These are phyloP conservation scores for Machimus rusticus DNA, from an alignment of 2,888 invertebrate species.

Conservation along the genomic window DNA sequence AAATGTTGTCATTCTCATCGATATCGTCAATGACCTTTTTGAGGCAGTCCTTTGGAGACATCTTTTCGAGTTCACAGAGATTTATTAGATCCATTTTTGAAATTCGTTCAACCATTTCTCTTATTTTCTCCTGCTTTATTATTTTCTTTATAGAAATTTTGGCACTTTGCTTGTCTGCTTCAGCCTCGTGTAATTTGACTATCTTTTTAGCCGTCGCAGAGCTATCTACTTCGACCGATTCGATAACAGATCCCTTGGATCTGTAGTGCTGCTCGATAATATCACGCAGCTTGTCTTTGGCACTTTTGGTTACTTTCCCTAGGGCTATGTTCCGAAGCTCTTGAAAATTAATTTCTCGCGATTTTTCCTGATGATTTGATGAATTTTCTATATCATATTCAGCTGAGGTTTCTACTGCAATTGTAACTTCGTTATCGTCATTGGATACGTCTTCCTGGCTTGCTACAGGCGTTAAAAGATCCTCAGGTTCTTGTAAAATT, in stretches of 20 bases:
- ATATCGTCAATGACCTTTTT: constrained; percentile 64
- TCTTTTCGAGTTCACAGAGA: constrained; percentile 64
- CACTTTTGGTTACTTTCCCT: constrained; percentile 56
- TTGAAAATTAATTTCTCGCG: constrained; percentile 58
- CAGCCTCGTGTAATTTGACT: not conserved
- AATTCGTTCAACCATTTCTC: constrained; percentile 64
- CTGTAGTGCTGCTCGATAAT: constrained; percentile 59
- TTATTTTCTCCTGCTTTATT: constrained; percentile 61
- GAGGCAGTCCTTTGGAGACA: constrained; percentile 64
- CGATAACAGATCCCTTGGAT: constrained; percentile 57
- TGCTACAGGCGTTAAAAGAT: not conserved
- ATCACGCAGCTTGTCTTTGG: constrained; percentile 57
- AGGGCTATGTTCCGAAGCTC: constrained; percentile 58
- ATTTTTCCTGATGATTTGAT: not conserved
- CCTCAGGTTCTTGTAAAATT: not conserved
- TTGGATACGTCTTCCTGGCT: not conserved
- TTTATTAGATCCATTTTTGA: constrained; percentile 63
- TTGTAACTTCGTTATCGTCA: constrained; percentile 19
- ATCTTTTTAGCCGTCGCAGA: not conserved
- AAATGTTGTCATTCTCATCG: constrained; percentile 55
- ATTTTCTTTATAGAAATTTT: constrained; percentile 58
- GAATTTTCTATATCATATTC: not conserved
- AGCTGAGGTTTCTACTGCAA: constrained; percentile 39
- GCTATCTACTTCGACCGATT: constrained; percentile 49
- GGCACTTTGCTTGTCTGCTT: constrained; percentile 48